A percentile compares a stretch with the other conserved stretches of the same genome.
Conservation (phyloP, 2,888 invertebrate genomes). For the Harpagoxenus sublaevis region DNA sequence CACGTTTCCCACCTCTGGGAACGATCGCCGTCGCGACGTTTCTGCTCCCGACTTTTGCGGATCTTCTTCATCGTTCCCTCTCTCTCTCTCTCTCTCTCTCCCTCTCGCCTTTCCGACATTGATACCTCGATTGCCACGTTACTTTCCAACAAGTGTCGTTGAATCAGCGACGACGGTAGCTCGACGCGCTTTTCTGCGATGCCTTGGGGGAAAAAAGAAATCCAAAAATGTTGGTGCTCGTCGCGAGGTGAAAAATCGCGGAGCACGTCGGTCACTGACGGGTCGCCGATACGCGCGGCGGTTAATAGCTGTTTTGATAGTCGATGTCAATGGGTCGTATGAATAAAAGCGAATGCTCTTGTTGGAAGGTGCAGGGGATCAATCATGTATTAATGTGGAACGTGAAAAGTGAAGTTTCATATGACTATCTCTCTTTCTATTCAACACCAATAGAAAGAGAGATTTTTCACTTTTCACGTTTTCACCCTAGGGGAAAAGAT, state of each 20-base stretch:
- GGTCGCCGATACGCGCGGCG: neutral
- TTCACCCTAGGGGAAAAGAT: too few species aligned
- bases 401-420: too few species aligned
- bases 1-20: neutral
- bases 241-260: neutral
- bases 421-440: too few species aligned
- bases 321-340: constrained; percentile 33
- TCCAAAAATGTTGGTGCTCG: neutral
- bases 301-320: constrained; percentile 26
- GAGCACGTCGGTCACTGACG: neutral
- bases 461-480: too few species aligned
- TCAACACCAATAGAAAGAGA: too few species aligned
- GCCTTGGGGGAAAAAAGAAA: neutral
- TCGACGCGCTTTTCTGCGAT: neutral
- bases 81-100: neutral
- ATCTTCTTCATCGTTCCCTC: too few species aligned
- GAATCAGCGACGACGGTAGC: neutral
- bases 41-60: neutral
- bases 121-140: constrained; percentile 44
- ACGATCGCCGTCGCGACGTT: neutral
- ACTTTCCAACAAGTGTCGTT: neutral
- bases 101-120: constrained; percentile 11
- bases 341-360: constrained; percentile 17
- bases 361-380: neutral
- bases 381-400: too few species aligned